Conservation (phyloP, 1,140 invertebrate genomes). For the Acromyrmex echinatior region DNA sequence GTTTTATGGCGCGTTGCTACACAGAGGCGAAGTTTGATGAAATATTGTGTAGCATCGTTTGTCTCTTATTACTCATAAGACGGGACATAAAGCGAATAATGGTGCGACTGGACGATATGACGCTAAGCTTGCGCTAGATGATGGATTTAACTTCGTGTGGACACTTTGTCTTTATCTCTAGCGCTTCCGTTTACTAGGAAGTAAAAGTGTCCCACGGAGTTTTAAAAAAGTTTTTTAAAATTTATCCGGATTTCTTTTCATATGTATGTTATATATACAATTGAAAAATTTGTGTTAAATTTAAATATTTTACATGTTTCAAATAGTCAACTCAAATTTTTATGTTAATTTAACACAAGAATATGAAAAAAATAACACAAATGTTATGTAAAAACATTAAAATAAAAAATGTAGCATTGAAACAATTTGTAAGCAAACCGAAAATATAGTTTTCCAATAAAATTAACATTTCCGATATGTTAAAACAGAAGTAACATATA, state of each 20-base stretch:
- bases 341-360: too few relatives aligned
- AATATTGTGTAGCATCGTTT: conserved; percentile 47
- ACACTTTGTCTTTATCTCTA: conserved; percentile 20
- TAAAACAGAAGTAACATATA: too few relatives aligned
- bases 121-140: conserved; percentile 1
- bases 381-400: too few relatives aligned
- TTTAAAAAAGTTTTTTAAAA: neutral
- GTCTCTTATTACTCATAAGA: conserved; percentile 42
- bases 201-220: neutral
- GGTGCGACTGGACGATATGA: conserved; percentile 24
- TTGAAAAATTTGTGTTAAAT: too few relatives aligned
- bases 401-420: too few relatives aligned
- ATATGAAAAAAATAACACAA: too few relatives aligned
- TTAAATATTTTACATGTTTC: too few relatives aligned
- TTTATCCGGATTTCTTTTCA: neutral
- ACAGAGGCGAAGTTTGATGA: conserved; percentile 34
- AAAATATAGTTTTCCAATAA: too few relatives aligned
- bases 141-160: conserved; percentile 7
- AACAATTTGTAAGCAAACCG: too few relatives aligned
- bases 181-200: neutral
- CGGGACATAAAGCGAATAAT: conserved; percentile 30
- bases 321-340: too few relatives aligned
- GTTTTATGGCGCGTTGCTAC: conserved; percentile 11
- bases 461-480: too few relatives aligned
- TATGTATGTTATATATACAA: too few relatives aligned